These are phyloP conservation scores for Sphaerodactylus townsendi DNA, from an alignment of 2,113 vertebrate genomes.

Conservation along the genomic window DNA sequence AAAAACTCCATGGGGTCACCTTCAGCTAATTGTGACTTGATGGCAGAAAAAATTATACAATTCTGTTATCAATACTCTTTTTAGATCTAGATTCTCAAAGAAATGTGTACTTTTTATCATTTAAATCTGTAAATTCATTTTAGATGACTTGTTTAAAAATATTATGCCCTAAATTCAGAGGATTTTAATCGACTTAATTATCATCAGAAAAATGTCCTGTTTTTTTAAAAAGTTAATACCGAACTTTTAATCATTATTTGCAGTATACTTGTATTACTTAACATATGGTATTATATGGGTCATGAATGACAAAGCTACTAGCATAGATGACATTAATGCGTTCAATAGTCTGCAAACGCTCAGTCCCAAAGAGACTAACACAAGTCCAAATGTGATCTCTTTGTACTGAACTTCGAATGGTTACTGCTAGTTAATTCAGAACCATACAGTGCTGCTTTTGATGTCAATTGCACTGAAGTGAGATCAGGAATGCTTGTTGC, in stretches of 20 bases:
- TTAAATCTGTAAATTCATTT: background rate
- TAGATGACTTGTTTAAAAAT: slow-evolving; percentile 13
- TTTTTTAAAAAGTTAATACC: slow-evolving; percentile 41
- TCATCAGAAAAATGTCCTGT: slow-evolving; percentile 8
- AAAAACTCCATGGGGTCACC: too few relatives aligned
- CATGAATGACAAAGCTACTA: background rate
- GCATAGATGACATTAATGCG: slow-evolving; percentile 8
- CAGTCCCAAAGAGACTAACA: background rate
- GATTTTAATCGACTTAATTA: background rate
- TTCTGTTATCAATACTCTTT: background rate
- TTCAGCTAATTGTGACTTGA: too few relatives aligned
- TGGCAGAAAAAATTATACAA: too few relatives aligned
- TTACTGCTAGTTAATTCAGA: slow-evolving; percentile 11
- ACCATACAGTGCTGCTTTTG: slow-evolving; percentile 5
- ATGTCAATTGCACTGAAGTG: slow-evolving; percentile 17
- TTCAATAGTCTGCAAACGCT: slow-evolving; percentile 25
- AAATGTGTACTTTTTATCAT: background rate
- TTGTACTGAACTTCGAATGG: slow-evolving; percentile 1
- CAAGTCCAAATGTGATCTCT: background rate
- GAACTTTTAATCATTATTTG: slow-evolving; percentile 12
- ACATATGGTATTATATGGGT: slow-evolving; percentile 31
- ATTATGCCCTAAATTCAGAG: background rate
- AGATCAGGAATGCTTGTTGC: slow-evolving; percentile 4
- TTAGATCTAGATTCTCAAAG: background rate
- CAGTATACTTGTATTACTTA: slow-evolving; percentile 46